Conservation (phyloP, 2,113 vertebrate species). For the Grammomys dolichurus region DNA sequence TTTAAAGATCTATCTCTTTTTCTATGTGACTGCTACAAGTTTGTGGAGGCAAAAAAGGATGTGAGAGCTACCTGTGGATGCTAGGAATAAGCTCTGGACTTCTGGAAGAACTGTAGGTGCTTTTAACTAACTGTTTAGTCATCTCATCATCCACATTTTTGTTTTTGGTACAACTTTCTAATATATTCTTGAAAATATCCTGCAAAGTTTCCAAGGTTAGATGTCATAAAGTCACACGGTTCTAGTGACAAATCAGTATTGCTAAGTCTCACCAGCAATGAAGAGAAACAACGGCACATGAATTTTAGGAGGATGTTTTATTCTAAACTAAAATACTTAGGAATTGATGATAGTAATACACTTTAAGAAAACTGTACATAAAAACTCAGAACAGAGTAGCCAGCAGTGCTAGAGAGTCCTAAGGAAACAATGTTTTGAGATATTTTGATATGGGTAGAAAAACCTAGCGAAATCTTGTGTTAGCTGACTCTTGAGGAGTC, state of each 20-base stretch:
- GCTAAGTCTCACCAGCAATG: conserved; percentile 36
- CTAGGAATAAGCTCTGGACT: background rate
- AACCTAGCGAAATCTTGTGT: background rate
- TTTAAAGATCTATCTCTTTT: background rate
- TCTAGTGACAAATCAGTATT: background rate
- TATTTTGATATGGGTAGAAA: background rate
- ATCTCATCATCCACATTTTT: background rate
- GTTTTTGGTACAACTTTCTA: background rate
- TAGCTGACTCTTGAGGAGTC: background rate
- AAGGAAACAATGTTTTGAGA: background rate
- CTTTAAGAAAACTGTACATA: conserved; percentile 57
- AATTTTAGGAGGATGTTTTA: background rate
- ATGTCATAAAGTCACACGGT: background rate
- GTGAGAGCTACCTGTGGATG: background rate
- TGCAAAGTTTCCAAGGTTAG: background rate
- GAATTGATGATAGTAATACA: conserved; percentile 39
- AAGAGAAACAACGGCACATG: background rate
- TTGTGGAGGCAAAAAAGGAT: background rate
- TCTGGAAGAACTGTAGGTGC: background rate
- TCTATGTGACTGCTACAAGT: background rate
- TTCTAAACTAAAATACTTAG: conserved; percentile 40
- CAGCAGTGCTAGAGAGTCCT: background rate
- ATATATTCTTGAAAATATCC: conserved; percentile 48
- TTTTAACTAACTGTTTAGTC: background rate
- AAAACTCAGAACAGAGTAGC: conserved; percentile 47